A percentile compares a stretch with the other conserved stretches of the same genome.
These are phyloP conservation scores for Chorisops tibialis DNA, from an alignment of 2,888 invertebrate genomes.

Conservation along the genomic window DNA sequence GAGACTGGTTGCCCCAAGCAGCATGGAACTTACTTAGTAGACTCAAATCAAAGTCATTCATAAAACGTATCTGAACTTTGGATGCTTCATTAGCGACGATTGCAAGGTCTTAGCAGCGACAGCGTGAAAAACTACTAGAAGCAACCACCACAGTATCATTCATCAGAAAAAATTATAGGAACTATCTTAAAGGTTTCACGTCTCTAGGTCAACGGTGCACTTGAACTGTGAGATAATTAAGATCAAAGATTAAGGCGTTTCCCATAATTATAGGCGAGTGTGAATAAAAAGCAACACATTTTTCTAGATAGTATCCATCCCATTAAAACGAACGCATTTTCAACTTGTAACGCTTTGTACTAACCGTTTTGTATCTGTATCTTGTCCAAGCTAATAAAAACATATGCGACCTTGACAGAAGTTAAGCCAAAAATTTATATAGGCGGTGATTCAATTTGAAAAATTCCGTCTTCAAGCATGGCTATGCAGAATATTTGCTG, in stretches of 20 bases:
- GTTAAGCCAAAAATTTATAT: too few species aligned
- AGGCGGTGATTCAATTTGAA: too few species aligned
- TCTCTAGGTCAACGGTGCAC: conserved; percentile 9
- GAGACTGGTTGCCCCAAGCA: not conserved
- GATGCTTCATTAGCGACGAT: not conserved
- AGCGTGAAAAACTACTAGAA: not conserved
- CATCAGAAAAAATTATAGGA: not conserved
- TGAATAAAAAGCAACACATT: too few species aligned
- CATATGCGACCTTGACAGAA: too few species aligned
- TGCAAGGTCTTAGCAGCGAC: not conserved
- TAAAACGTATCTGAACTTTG: not conserved
- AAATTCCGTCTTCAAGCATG: too few species aligned
- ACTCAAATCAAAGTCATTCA: too few species aligned
- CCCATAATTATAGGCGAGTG: not conserved
- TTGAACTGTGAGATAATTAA: conserved; percentile 19
- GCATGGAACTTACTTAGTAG: not conserved
- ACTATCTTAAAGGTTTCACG: not conserved
- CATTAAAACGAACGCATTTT: too few species aligned
- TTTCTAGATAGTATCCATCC: too few species aligned
- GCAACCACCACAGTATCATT: not conserved
- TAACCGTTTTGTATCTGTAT: too few species aligned
- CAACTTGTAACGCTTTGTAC: too few species aligned
- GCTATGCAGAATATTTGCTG: too few species aligned
- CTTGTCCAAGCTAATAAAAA: too few species aligned
- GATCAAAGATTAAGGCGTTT: conserved; percentile 22